Percentiles rank a stretch among this genome's conserved stretches.
Evolutionary conservation across 2,888 invertebrate genomes (phyloP).

Genomic region (Monopis laevigella): DNA sequence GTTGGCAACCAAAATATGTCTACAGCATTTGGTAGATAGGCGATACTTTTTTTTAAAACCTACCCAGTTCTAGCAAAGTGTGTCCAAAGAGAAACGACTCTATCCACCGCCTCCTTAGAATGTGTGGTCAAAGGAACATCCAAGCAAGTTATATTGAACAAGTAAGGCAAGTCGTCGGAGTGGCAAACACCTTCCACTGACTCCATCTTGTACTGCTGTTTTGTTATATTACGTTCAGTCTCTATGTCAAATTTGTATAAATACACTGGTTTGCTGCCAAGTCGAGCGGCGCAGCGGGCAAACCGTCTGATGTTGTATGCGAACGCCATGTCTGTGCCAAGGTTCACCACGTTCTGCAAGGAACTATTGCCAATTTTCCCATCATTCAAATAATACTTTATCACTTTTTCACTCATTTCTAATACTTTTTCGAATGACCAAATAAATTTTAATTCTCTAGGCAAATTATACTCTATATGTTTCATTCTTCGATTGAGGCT

Average conservation of each 20-base stretch:
- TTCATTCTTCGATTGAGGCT: slow-evolving; percentile 27
- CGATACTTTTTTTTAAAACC: too few species aligned
- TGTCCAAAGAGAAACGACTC: slow-evolving; percentile 42
- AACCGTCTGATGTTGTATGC: slow-evolving; percentile 43
- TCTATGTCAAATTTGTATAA: slow-evolving; percentile 47
- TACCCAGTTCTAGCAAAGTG: slow-evolving; percentile 50
- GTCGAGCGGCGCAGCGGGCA: slow-evolving; percentile 33
- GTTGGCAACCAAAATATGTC: too few species aligned
- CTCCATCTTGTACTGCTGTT: slow-evolving; percentile 44
- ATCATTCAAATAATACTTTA: slow-evolving; percentile 40
- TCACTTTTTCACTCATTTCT: slow-evolving; percentile 35
- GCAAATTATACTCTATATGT: slow-evolving; percentile 37
- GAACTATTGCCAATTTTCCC: slow-evolving; percentile 30
- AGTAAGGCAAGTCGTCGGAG: slow-evolving; percentile 46
- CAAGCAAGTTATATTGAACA: slow-evolving; percentile 43
- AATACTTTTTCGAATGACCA: slow-evolving; percentile 29
- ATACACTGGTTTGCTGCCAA: slow-evolving; percentile 33
- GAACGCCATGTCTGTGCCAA: slow-evolving; percentile 44
- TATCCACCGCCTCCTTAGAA: slow-evolving; percentile 32
- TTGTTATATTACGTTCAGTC: slow-evolving; percentile 47
- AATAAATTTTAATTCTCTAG: slow-evolving; percentile 47
- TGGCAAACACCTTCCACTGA: slow-evolving; percentile 45
- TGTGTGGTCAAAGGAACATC: slow-evolving; percentile 43
- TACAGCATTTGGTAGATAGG: too few species aligned
- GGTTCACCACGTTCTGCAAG: slow-evolving; percentile 34